A percentile compares a stretch with the other conserved stretches of the same genome.
phyloP scores from a whole-genome alignment of 2,113 vertebrate species.

The Carassius gibelio region DNA sequence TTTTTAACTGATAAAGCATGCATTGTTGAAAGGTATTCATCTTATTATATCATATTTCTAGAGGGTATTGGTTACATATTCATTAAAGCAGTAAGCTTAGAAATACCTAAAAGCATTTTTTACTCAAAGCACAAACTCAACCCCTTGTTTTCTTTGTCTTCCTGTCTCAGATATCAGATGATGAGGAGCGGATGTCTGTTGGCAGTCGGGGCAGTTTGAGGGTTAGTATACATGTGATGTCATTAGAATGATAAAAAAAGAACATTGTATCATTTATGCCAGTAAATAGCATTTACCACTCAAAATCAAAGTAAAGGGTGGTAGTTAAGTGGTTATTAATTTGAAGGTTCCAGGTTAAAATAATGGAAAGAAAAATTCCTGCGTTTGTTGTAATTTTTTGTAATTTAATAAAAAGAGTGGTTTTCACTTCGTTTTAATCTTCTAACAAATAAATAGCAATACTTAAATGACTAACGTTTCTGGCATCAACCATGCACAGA shows the following conservation, averaged over 20 bases:
- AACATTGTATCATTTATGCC: background rate
- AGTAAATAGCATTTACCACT: background rate
- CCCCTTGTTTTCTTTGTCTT: conserved; percentile 19
- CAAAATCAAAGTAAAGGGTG: background rate
- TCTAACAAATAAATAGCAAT: background rate
- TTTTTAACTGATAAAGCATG: background rate
- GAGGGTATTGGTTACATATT: background rate
- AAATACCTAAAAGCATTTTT: background rate
- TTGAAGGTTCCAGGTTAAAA: background rate
- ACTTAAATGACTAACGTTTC: too few relatives aligned
- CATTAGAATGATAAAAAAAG: background rate
- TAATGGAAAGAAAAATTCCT: background rate
- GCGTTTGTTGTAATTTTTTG: too few relatives aligned
- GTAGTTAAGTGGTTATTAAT: background rate
- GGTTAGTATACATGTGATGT: conserved; percentile 78
- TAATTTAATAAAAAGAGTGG: too few relatives aligned
- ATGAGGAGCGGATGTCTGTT: conserved; percentile 90
- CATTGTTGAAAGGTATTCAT: background rate
- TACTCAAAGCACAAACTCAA: background rate
- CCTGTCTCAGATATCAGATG: conserved; percentile 82
- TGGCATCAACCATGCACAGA: too few relatives aligned
- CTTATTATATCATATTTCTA: background rate
- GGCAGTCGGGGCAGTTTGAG: conserved; percentile 89
- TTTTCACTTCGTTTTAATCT: background rate
- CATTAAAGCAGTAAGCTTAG: background rate